Evolutionary conservation across 2,888 invertebrate genomes (phyloP).

Genomic region (Cynaeus angustus): DNA sequence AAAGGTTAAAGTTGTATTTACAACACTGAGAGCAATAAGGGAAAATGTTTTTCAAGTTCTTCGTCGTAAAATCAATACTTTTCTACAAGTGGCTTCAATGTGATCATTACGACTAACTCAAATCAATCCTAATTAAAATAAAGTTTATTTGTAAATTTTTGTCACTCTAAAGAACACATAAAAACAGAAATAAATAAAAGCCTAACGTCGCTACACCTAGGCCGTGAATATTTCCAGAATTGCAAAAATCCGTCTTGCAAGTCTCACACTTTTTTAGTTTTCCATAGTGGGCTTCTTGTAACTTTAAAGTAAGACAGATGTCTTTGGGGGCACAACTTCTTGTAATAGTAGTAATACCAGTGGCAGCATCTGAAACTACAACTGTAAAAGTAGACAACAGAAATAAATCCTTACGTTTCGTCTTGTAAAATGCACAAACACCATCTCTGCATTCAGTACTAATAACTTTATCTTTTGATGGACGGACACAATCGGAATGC

Average conservation of each 20-base stretch:
- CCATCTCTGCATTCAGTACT: neutral
- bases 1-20: too few species aligned
- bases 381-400: neutral
- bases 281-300: neutral
- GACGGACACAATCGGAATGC: slow-evolving; percentile 2
- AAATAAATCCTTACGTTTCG: neutral
- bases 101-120: neutral
- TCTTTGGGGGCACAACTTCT: slow-evolving; percentile 12
- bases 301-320: slow-evolving; percentile 8
- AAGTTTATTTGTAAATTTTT: too few species aligned
- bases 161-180: too few species aligned
- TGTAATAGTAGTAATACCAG: slow-evolving; percentile 2
- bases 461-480: slow-evolving; percentile 8
- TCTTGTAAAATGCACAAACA: slow-evolving; percentile 1
- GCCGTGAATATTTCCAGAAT: neutral
- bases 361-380: slow-evolving; percentile 9
- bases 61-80: neutral
- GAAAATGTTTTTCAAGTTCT: too few species aligned
- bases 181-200: too few species aligned
- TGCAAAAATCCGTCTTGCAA: slow-evolving; percentile 19
- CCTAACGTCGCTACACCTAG: neutral
- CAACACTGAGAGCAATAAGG: too few species aligned
- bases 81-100: slow-evolving; percentile 9
- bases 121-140: too few species aligned
- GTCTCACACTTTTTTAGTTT: slow-evolving; percentile 11